These are phyloP conservation scores for Embidobia sp. DNA, from an alignment of 2,888 invertebrate genomes.

Conservation along the genomic window DNA sequence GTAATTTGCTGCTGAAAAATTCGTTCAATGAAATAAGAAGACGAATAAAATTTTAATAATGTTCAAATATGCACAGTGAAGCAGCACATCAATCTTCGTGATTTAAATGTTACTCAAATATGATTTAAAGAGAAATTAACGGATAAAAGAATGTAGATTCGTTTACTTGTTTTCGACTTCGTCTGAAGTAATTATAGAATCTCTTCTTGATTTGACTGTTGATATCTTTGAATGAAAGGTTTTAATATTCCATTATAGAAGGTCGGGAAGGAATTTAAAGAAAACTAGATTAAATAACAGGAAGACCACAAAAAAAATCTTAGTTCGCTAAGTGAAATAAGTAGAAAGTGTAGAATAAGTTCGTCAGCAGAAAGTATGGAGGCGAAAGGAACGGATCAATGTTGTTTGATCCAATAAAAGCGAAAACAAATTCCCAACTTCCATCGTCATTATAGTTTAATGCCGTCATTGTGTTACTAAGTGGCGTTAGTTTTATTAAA, in stretches of 20 bases:
- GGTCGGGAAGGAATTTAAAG: slow-evolving; percentile 14
- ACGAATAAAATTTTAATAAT: no score
- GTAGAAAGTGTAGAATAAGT: slow-evolving; percentile 29
- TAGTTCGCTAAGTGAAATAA: slow-evolving; percentile 31
- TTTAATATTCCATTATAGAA: slow-evolving; percentile 39
- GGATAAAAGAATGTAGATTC: slow-evolving; percentile 21
- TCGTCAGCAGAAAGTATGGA: slow-evolving; percentile 19
- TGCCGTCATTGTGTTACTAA: background rate
- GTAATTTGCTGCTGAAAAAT: no score
- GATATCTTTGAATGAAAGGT: slow-evolving; percentile 28
- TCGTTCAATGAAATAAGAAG: no score
- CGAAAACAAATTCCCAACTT: slow-evolving; percentile 12
- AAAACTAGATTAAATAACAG: slow-evolving; percentile 35
- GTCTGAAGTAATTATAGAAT: slow-evolving; percentile 9
- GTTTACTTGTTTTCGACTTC: slow-evolving; percentile 18
- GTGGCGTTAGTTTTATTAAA: background rate
- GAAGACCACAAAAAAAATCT: slow-evolving; percentile 15
- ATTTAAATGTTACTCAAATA: slow-evolving; percentile 2
- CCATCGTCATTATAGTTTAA: background rate
- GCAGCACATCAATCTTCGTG: background rate
- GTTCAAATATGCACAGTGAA: no score
- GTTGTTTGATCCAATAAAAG: slow-evolving; percentile 25
- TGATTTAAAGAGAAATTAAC: slow-evolving; percentile 14
- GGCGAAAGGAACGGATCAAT: slow-evolving; percentile 16
- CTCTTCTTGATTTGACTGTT: slow-evolving; percentile 27